Conservation (phyloP, 2,797 vertebrate species). For the Coregonus sp. region DNA sequence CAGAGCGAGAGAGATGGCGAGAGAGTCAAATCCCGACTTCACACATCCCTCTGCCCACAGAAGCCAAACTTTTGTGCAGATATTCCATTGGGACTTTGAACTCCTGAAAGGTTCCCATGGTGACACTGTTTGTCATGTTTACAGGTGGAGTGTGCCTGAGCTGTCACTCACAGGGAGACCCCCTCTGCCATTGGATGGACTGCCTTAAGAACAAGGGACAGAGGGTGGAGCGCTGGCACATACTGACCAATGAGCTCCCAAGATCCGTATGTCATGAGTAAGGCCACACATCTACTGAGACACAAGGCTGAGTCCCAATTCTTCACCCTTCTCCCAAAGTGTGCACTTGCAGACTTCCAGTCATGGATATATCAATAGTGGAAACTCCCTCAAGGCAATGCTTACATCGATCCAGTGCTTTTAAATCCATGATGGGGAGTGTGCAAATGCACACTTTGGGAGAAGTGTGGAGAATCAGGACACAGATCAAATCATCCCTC, state of each 20-base stretch:
- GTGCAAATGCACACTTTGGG: no score
- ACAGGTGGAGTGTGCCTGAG: constrained; percentile 84
- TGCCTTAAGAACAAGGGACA: constrained; percentile 81
- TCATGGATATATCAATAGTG: background rate
- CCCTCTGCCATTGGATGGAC: constrained; percentile 84
- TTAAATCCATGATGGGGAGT: no score
- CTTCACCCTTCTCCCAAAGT: background rate
- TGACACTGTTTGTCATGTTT: background rate
- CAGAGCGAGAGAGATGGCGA: no score
- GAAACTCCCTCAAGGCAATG: background rate
- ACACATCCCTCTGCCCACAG: background rate
- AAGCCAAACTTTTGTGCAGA: background rate
- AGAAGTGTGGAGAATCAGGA: background rate
- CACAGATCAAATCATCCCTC: background rate
- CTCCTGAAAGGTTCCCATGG: background rate
- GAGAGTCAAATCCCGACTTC: background rate
- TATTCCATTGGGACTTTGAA: background rate
- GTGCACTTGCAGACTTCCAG: background rate
- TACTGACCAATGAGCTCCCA: constrained; percentile 86
- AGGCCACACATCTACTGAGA: constrained; percentile 2
- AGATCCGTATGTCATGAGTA: constrained; percentile 69
- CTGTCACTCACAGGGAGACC: constrained; percentile 79
- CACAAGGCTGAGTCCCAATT: background rate
- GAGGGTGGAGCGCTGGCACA: constrained; percentile 84
- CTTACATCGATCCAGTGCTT: no score